These are phyloP conservation scores for Pegoplata infirma DNA, from an alignment of 2,888 invertebrate genomes.

Conservation along the genomic window DNA sequence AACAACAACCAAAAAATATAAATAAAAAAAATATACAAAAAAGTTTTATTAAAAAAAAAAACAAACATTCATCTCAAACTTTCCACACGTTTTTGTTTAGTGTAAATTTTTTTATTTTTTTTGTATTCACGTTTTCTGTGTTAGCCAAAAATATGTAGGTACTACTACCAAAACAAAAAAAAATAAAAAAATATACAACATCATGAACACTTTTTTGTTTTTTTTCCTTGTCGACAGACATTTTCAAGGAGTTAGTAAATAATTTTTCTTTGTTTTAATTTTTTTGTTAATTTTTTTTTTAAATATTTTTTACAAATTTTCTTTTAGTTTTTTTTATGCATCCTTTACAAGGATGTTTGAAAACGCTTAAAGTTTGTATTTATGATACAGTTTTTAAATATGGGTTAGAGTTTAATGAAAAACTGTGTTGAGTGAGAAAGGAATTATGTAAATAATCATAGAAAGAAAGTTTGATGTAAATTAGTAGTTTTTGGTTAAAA, in stretches of 20 bases:
- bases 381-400: not conserved
- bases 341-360: not conserved
- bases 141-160: constrained; percentile 46
- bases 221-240: not conserved
- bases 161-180: constrained; percentile 1
- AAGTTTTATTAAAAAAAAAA: not conserved
- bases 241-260: not conserved
- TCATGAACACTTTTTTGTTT: constrained; percentile 19
- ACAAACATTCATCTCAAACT: constrained; percentile 27
- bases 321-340: not conserved
- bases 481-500: too few relatives aligned
- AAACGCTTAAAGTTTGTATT: not conserved
- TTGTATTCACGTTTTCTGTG: constrained; percentile 61
- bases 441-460: too few relatives aligned
- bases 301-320: not conserved
- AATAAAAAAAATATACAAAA: constrained; percentile 1
- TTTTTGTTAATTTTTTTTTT: not conserved
- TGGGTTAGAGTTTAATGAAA: not conserved
- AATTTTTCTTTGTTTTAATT: not conserved
- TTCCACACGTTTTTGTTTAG: constrained; percentile 53
- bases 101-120: constrained; percentile 5
- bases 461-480: too few relatives aligned
- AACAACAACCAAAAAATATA: constrained; percentile 49
- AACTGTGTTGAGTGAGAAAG: too few relatives aligned
- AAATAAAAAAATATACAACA: constrained; percentile 8